Base-by-base conservation (phyloP, 2,797 vertebrate species). In the Siniperca undulata region DNA sequence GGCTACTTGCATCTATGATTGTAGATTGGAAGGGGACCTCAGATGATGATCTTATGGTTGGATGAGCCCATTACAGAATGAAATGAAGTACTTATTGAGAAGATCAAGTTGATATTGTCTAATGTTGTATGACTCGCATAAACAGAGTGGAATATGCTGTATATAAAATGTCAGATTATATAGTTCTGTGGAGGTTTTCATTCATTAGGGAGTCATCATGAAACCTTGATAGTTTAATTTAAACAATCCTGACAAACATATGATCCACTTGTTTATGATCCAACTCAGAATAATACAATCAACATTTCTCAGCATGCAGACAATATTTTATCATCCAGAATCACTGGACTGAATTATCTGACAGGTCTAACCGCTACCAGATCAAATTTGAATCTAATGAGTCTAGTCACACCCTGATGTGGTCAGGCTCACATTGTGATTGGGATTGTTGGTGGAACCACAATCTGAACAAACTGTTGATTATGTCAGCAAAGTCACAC, bases 41-140 rank as follows among this genome's bases (percentile, higher is more conserved):
- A 74, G 90, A 89, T 85, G 88, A 94, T 86, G 88, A 86, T 89
- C 86, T 87, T 72, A 84, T 71, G 91, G 84, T 85, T 82, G 84
- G 86, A 79, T 89, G 83, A 89, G 78, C 60, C 67, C 82, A 83
- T 91, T 83, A 88, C 77, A 80, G 80, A 75, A 83, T 77, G 73
- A 84, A 77, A 87, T 85, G 78, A 78, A 76, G 81, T 78, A 60
- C 56, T 84, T 73, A 78, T 81, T 82, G 81, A 71, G 73, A 78
- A 67, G 56, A 89, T 88, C 76, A 72, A 82, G 83, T 87, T 83
- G 78, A 78, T 84, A 52, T 87, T 83, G 48, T 84, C 65, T 86
- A 17, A 78, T 83, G 75, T 60, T 71, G 65, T 73, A 30, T 70
- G 70, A 83, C 78, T 73, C 64, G 61, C 65, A 48, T 71, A 27